These are phyloP conservation scores for Varecia variegata DNA, from an alignment of 2,797 vertebrate species.

Conservation along the genomic window DNA sequence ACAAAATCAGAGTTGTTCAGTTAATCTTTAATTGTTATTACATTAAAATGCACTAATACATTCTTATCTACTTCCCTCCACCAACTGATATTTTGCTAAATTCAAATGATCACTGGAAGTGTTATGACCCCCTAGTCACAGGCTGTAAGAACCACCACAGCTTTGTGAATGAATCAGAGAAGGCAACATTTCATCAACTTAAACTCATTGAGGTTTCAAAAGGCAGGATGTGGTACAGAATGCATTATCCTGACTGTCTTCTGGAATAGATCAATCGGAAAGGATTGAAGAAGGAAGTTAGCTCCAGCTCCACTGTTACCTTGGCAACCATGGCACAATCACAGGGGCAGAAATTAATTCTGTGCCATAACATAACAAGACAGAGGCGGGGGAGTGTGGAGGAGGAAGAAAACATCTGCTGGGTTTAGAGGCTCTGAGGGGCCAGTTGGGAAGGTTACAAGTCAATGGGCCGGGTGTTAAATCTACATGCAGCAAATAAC, in stretches of 20 bases:
- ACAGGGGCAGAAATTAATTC: background rate
- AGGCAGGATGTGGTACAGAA: background rate
- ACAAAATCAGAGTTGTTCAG: background rate
- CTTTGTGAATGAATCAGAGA: conserved; percentile 22
- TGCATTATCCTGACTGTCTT: background rate
- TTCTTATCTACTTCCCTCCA: conserved; percentile 66
- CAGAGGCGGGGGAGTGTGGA: accelerated
- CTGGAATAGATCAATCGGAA: background rate
- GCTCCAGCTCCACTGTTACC: background rate
- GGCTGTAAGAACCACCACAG: background rate
- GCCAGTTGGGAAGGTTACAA: background rate
- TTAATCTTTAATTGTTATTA: conserved; percentile 53
- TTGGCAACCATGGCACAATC: background rate
- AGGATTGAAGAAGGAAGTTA: background rate
- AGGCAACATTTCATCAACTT: conserved; percentile 20
- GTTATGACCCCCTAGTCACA: background rate
- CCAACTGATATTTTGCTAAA: conserved; percentile 46
- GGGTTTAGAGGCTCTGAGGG: background rate
- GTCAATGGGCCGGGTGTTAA: background rate
- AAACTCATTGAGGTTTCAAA: conserved; percentile 9
- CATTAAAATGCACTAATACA: conserved; percentile 28
- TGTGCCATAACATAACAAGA: background rate
- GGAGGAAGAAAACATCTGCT: background rate
- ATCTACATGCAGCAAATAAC: background rate
- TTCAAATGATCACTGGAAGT: conserved; percentile 3